Percentiles rank a stretch among this genome's conserved stretches.
Evolutionary conservation across 2,113 vertebrate species (phyloP).

Genomic region (Bambusicola thoracicus): DNA sequence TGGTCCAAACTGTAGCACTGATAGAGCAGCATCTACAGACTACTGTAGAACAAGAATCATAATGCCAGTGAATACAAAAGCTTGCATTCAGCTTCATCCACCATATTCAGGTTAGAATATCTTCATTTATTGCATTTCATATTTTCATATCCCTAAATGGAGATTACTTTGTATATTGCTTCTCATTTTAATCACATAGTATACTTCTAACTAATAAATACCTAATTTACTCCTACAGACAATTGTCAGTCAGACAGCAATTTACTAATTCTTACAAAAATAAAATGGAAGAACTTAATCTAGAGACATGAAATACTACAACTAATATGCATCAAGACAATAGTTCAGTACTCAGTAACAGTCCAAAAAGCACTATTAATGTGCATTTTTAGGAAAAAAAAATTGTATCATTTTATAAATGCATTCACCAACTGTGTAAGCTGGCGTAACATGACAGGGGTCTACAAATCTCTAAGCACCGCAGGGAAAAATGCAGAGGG

Average conservation of each 20-base stretch:
- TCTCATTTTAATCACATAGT: conserved; percentile 26
- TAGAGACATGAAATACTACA: not conserved
- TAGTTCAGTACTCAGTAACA: not conserved
- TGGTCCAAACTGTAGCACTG: not conserved
- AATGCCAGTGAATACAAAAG: not conserved
- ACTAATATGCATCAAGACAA: not conserved
- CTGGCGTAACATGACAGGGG: not conserved
- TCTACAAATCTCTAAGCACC: not conserved
- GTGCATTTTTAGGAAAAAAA: not conserved
- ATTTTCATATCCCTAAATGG: not conserved
- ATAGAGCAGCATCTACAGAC: not conserved
- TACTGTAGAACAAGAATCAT: not conserved
- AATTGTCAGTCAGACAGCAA: not conserved
- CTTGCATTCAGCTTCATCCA: not conserved
- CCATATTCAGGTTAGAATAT: not conserved
- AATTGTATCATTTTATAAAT: not conserved
- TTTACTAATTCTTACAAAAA: not conserved
- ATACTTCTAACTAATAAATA: conserved; percentile 34
- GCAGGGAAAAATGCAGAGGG: not conserved
- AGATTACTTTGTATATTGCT: not conserved
- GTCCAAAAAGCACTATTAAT: not conserved
- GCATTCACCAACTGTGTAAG: not conserved
- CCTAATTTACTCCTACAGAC: conserved; percentile 12
- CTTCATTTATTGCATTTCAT: not conserved
- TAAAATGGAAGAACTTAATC: not conserved